These are phyloP conservation scores for Palythoa grandiflora DNA, from an alignment of 92 coral and sea anemone genomes.

Conservation along the genomic window DNA sequence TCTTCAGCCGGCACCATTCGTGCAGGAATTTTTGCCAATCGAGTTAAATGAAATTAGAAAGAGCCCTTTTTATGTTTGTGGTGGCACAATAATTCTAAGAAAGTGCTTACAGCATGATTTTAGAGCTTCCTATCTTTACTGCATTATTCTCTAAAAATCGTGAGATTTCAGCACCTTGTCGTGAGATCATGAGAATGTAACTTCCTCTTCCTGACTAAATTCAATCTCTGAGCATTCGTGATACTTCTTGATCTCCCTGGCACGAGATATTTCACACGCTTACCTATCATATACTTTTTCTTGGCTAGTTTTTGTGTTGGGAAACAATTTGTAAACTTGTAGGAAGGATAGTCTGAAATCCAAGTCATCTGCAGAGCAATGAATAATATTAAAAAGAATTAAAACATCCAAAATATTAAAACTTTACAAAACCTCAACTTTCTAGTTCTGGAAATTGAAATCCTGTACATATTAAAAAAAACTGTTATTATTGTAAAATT, in stretches of 20 bases:
- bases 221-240: no score
- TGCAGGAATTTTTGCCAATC: no score
- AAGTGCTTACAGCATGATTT: not conserved
- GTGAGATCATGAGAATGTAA: not conserved
- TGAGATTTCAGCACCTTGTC: not conserved
- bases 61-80: no score
- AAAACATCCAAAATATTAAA: no score
- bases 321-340: conserved; percentile 84
- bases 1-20: no score
- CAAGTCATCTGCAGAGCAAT: conserved; percentile 72
- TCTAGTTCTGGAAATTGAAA: no score
- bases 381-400: not conserved
- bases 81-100: no score
- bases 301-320: conserved; percentile 70
- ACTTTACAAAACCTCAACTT: no score
- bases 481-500: no score
- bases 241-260: not conserved
- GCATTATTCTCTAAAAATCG: no score
- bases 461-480: no score
- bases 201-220: not conserved
- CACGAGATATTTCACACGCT: not conserved
- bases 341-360: conserved; percentile 84
- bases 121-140: not conserved
- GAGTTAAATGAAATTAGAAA: no score
- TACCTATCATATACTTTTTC: conserved; percentile 90